A percentile compares a stretch with the other conserved stretches of the same genome.
phyloP scores from a whole-genome alignment of 1,140 invertebrate genomes.

The Pararge aegeria region DNA sequence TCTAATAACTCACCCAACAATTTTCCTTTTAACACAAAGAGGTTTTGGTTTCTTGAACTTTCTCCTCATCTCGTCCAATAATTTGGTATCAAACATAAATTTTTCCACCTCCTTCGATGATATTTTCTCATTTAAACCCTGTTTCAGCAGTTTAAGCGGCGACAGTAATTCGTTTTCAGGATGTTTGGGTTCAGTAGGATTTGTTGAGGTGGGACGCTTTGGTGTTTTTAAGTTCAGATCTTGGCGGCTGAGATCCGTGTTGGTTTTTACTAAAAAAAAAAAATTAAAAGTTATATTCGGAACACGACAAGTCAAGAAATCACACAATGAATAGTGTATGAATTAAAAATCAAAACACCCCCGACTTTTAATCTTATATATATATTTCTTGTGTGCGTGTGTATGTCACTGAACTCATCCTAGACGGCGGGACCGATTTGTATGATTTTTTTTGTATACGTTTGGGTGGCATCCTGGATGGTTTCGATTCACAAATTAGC shows the following conservation, averaged over 20 bases:
- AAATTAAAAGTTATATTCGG: no score
- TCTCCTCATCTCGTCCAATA: conserved; percentile 35
- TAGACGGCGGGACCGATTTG: no score
- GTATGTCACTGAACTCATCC: no score
- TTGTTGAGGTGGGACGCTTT: neutral
- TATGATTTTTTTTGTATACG: no score
- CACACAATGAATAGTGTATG: no score
- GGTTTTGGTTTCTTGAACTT: conserved; percentile 49
- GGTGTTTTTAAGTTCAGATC: conserved; percentile 48
- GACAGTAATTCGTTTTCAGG: conserved; percentile 35
- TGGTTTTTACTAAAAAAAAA: conserved; percentile 8
- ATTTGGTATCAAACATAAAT: conserved; percentile 1
- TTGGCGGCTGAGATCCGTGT: conserved; percentile 23
- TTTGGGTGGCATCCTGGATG: no score
- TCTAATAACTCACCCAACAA: conserved; percentile 46
- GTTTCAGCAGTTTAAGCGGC: conserved; percentile 41
- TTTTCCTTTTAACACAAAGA: conserved; percentile 44
- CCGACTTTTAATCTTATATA: no score
- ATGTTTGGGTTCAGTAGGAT: neutral
- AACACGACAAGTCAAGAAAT: no score
- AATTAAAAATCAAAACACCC: no score
- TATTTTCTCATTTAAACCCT: conserved; percentile 32
- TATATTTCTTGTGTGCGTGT: no score
- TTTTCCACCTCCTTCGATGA: neutral
- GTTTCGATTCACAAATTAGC: no score